Evolutionary conservation across 1,140 invertebrate genomes (phyloP), one percentile per base, ranked within the genome.

Genomic region (Holotrichia oblita): DNA sequence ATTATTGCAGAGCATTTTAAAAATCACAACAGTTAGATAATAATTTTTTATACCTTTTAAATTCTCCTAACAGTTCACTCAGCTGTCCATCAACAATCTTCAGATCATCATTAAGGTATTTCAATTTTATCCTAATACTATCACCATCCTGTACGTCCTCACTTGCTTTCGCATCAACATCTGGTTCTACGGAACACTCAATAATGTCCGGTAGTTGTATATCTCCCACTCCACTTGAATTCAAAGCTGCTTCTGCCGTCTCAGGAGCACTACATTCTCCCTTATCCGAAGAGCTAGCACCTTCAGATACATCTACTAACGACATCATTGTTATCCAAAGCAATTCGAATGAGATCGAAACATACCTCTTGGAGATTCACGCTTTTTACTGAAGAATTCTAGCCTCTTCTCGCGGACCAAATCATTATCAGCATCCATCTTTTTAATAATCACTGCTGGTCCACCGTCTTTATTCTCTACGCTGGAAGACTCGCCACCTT

Each of bases 71-170:
- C 77, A 91, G 89, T 85, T 96, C 94, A 79, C 93, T 89, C 34
- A 93, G 89, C 79, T 90, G 91, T 3, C 93, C 94, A 83, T 93
- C 92, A 0, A 97, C 95, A 77, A 94, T 85, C 87, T 93, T 93
- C 80, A 95, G 90, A 64, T 95, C 94, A 83, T 97, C 96, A 85
- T 97, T 96, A 44, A 97, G 90, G 85, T 94, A 97, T 86, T 96
- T 97, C 2, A 97, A 87, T 82, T 94, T 92, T 79, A 97, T 93
- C 48, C 91, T 89, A 81, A 95, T 94, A 78, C 89, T 86, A 34
- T 76, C 6, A 41, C 34, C 44, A n/a, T 55, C 20, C 3, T 4
- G 44, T 17, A 27, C 8, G 3, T 24, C 20, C 8, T 22, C 17
- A 24, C 22, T 40, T 17, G n/a, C n/a, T 40, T 14, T 7, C n/a